Evolutionary conservation across 2,888 invertebrate species (phyloP).

Genomic region (Coleophora deauratella): DNA sequence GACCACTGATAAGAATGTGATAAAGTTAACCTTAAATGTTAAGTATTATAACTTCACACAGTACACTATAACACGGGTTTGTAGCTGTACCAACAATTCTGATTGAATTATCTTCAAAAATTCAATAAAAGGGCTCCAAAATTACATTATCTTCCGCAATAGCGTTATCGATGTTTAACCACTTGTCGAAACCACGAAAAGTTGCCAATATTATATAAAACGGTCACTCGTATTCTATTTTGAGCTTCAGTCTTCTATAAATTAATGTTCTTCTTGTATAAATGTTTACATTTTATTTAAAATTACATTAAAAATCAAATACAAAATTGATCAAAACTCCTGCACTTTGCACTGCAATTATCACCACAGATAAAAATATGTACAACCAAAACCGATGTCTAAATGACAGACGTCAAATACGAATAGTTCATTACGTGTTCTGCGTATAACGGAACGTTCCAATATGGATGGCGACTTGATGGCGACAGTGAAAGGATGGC

Average conservation of each 20-base stretch:
- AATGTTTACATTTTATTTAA: neutral
- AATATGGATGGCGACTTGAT: too few species aligned
- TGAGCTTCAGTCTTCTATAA: neutral
- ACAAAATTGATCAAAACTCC: neutral
- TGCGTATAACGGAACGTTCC: too few species aligned
- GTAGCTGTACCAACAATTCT: too few species aligned
- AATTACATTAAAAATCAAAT: neutral
- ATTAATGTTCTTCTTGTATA: neutral
- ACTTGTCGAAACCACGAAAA: neutral
- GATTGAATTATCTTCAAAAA: neutral
- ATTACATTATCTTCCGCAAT: constrained; percentile 2
- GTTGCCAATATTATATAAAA: constrained; percentile 2
- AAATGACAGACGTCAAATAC: too few species aligned
- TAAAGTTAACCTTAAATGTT: too few species aligned
- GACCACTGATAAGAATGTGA: neutral
- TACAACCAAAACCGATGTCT: too few species aligned
- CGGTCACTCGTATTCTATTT: neutral
- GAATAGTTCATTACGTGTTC: too few species aligned
- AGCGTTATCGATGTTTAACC: constrained; percentile 3
- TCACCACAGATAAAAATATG: too few species aligned
- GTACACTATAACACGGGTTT: too few species aligned
- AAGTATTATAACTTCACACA: too few species aligned
- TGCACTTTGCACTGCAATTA: neutral
- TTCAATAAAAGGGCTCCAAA: constrained; percentile 1
- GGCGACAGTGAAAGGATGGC: too few species aligned